Evolutionary conservation across 2,888 invertebrate genomes (phyloP), one percentile per base, ranked within the genome.

Genomic region (Seira ritae): DNA sequence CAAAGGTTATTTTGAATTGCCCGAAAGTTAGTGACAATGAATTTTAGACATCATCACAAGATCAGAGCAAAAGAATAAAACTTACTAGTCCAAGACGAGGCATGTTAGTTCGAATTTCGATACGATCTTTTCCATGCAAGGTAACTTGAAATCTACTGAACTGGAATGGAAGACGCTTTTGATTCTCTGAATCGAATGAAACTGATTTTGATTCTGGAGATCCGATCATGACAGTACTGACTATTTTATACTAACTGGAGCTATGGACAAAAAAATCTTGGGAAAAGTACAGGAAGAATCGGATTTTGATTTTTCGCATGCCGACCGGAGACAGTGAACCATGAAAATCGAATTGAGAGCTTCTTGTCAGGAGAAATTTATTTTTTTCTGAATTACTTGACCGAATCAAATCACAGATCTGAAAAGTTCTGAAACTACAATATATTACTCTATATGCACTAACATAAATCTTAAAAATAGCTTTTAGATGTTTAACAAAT

Each of bases 371-470:
- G 67, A 24, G 19, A 10, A 70, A 70, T 15, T 2, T 31, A 70
- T 31, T 31, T 22, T 22, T 23, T 66, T 20, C n/a, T n/a, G 20
- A 3, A 6, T 65, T 65, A 12, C 42, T 37, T 20, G 66, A 46
- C 12, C 8, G 4, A 22, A 66, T 10, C 15, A 10, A 17, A 20
- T 3, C 22, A 66, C 23, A 10, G 37, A 73, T 37, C 23, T 37
- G 10, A 50, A 50, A 55, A 15, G 0, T 70, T 62, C 20, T 65
- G 42, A 73, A 73, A 80, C 73, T 73, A 80, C 80, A 80, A 42
- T 12, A n/a, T n/a, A n/a, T n/a, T n/a, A n/a, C n/a, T n/a, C n/a
- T n/a, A n/a, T n/a, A n/a, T n/a, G n/a, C n/a, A n/a, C n/a, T n/a
- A n/a, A n/a, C n/a, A n/a, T n/a, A n/a, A n/a, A n/a, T n/a, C n/a